phyloP scores from a whole-genome alignment of 2,888 invertebrate species.

The Nephrocerus scutellatus region DNA sequence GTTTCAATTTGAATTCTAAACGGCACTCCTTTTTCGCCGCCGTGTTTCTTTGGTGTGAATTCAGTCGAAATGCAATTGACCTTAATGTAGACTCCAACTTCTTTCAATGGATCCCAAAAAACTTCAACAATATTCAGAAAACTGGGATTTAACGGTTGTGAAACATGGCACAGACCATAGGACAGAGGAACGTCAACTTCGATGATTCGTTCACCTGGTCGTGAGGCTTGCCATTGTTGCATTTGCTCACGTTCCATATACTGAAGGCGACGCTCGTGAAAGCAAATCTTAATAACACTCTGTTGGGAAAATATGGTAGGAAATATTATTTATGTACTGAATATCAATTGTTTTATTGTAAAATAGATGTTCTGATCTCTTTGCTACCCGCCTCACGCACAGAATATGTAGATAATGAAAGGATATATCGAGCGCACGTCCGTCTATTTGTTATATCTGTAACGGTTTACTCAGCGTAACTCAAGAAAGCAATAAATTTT shows the following conservation, averaged over 20 bases:
- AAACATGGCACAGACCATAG: conserved; percentile 80
- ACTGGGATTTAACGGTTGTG: conserved; percentile 59
- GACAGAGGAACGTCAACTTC: conserved; percentile 91
- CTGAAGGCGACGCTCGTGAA: conserved; percentile 91
- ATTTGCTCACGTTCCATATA: conserved; percentile 94
- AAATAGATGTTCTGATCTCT: no score
- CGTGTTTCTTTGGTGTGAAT: conserved; percentile 96
- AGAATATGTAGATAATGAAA: no score
- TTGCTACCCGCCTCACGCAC: no score
- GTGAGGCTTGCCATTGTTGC: conserved; percentile 78
- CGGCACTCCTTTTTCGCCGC: conserved; percentile 96
- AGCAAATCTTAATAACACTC: conserved; percentile 87
- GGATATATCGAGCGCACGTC: no score
- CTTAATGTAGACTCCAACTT: conserved; percentile 91
- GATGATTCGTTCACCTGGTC: conserved; percentile 86
- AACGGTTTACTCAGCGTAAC: no score
- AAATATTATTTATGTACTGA: no score
- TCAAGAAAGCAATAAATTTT: no score
- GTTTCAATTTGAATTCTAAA: conserved; percentile 95
- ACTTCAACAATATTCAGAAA: conserved; percentile 78
- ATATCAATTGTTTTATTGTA: no score
- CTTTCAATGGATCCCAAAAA: conserved; percentile 93
- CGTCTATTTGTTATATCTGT: no score
- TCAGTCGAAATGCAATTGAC: conserved; percentile 97
- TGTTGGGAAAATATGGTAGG: no score